Evolutionary conservation across 30 jellyfish, hydroid and myxozoan genomes (phyloP).

Genomic region (Calvadosia cruxmelitensis): DNA sequence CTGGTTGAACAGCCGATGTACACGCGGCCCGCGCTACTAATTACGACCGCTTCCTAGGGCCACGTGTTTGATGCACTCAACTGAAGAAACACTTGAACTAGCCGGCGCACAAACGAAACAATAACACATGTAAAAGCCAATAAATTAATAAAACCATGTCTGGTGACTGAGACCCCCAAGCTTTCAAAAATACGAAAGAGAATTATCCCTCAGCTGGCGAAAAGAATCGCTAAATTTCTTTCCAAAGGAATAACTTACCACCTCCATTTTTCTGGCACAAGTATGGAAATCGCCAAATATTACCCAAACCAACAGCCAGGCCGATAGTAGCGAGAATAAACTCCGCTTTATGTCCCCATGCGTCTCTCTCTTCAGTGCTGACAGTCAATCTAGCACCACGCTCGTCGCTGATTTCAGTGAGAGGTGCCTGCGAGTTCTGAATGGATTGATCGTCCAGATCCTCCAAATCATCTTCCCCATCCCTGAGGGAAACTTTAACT

Average conservation of each 20-base stretch:
- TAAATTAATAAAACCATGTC: no score
- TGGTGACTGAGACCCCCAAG: no score
- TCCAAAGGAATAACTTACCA: conserved; percentile 35
- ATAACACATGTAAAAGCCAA: no score
- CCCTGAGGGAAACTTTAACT: neutral
- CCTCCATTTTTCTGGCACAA: conserved; percentile 80
- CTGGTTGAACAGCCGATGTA: no score
- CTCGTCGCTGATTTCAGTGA: neutral
- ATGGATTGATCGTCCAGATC: neutral
- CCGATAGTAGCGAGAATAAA: conserved; percentile 78
- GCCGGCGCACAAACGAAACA: no score
- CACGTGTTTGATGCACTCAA: no score
- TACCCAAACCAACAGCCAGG: conserved; percentile 81
- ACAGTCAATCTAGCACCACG: neutral
- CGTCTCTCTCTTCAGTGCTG: conserved; percentile 18
- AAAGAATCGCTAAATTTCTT: no score
- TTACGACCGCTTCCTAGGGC: no score
- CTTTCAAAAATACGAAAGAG: no score
- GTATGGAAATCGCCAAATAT: conserved; percentile 71
- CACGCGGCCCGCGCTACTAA: no score
- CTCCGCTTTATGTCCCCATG: conserved; percentile 79
- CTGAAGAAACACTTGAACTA: no score
- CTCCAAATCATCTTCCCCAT: neutral
- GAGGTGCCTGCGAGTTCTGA: neutral
- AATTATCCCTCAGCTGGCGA: no score